Evolutionary conservation across 2,888 invertebrate genomes (phyloP), one percentile per base, ranked within the genome.

Genomic region (Epistrophe grossulariae): DNA sequence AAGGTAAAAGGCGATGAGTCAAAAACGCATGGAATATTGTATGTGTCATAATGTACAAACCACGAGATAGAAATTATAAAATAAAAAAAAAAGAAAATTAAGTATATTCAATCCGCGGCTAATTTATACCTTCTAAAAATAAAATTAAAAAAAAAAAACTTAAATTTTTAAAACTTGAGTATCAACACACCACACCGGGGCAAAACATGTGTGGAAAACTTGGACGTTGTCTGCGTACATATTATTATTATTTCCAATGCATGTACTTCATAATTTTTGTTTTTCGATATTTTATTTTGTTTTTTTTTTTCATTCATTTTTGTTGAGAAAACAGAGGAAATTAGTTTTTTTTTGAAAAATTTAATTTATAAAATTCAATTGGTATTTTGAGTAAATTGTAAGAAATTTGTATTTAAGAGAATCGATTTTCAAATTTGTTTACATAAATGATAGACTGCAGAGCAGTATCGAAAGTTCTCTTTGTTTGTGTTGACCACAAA

Each of bases 51-150:
- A 82, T 70, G 19, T 35, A 68, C 50, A 52, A 74, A 70, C 73
- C 73, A 85, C 85, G 64, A 78, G 52, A 70, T 60, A 68, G 40
- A 62, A 78, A 73, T 72, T 28, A n/a, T n/a, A 68, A 55, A 62
- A 59, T 52, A 77, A 55, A 55, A 78, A 68, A 64, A 76, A 52
- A 72, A 82, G 78, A 73, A 79, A 73, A 57, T 82, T 78, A 82
- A 85, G 78, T 78, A 85, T 78, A 83, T 72, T 87, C 87, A 83
- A 72, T 83, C 74, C 24, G 83, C 68, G 79, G 79, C 79, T 79
- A 83, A 83, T 87, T 87, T 87, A 60, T 79, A 76, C 62, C 68
- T 73, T 87, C 87, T 87, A 87, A 87, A 87, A 87, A 87, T 87
- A 87, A 76, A 87, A 68, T 62, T 24, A 62, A 76, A 59, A 57